Conservation (phyloP, 1,140 invertebrate genomes). For the Drosophila mayri region DNA sequence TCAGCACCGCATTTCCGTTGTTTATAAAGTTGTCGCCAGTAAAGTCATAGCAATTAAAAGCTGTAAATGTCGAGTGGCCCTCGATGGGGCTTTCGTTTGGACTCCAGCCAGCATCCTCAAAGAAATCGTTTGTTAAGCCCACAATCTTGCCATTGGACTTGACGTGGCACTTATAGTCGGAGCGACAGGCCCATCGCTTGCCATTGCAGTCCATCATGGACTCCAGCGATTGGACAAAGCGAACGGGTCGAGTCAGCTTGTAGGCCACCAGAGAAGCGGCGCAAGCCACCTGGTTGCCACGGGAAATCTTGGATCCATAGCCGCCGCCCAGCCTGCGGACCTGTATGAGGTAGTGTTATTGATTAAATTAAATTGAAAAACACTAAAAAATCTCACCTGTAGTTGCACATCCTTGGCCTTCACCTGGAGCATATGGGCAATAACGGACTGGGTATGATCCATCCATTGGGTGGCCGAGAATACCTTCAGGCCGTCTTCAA, state of each 20-base stretch:
- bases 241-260: conserved; percentile 87
- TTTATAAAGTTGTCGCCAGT: conserved; percentile 85
- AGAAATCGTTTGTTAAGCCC: conserved; percentile 87
- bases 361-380: neutral
- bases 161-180: conserved; percentile 87
- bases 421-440: conserved; percentile 87
- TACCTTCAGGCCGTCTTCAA: conserved; percentile 88
- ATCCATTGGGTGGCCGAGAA: conserved; percentile 89
- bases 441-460: conserved; percentile 87
- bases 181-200: conserved; percentile 86
- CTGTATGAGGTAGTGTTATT: neutral
- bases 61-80: conserved; percentile 80
- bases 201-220: conserved; percentile 89
- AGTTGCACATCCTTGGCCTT: conserved; percentile 86
- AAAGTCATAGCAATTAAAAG: conserved; percentile 87
- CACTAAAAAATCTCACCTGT: conserved; percentile 78
- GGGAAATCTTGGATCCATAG: conserved; percentile 89
- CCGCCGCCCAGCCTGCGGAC: conserved; percentile 89
- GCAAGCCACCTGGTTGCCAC: conserved; percentile 86
- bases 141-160: conserved; percentile 89
- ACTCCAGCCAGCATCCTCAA: conserved; percentile 88
- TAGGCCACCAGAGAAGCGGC: conserved; percentile 88
- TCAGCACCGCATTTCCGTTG: conserved; percentile 86
- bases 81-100: conserved; percentile 87
- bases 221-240: conserved; percentile 88